phyloP scores from a whole-genome alignment of 2,888 invertebrate genomes.

The Oxycera nigricornis region DNA sequence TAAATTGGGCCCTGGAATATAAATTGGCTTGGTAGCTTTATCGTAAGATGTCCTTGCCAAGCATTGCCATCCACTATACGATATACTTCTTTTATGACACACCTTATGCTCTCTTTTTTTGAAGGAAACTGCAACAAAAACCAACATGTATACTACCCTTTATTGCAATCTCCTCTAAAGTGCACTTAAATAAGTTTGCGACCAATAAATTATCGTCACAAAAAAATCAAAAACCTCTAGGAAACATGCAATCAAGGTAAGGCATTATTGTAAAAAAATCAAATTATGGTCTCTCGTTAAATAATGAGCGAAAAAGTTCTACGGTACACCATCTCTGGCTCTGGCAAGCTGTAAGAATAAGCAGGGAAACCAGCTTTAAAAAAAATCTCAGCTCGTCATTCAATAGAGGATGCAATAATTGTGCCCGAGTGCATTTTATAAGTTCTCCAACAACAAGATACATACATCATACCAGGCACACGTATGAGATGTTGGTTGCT shows the following conservation, averaged over 20 bases:
- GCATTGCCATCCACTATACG: too few species aligned
- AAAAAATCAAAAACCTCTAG: background rate
- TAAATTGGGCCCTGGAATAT: too few species aligned
- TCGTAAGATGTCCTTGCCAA: too few species aligned
- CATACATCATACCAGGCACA: background rate
- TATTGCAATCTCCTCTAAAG: background rate
- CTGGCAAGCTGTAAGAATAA: background rate
- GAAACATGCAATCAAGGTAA: constrained; percentile 5
- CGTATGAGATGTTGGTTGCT: too few species aligned
- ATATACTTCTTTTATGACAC: too few species aligned
- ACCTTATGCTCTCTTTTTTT: too few species aligned
- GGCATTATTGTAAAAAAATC: background rate
- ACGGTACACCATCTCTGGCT: background rate
- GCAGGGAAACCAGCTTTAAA: background rate
- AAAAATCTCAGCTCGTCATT: background rate
- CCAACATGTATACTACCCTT: background rate
- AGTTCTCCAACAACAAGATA: background rate
- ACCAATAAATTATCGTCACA: background rate
- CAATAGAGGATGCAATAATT: background rate
- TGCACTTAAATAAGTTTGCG: background rate
- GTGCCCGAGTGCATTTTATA: background rate
- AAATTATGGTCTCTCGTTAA: background rate
- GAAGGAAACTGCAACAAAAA: background rate
- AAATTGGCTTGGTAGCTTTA: too few species aligned
- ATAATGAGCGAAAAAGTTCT: background rate